These are phyloP conservation scores for Holotrichia oblita DNA, from an alignment of 1,140 invertebrate species.

Conservation along the genomic window DNA sequence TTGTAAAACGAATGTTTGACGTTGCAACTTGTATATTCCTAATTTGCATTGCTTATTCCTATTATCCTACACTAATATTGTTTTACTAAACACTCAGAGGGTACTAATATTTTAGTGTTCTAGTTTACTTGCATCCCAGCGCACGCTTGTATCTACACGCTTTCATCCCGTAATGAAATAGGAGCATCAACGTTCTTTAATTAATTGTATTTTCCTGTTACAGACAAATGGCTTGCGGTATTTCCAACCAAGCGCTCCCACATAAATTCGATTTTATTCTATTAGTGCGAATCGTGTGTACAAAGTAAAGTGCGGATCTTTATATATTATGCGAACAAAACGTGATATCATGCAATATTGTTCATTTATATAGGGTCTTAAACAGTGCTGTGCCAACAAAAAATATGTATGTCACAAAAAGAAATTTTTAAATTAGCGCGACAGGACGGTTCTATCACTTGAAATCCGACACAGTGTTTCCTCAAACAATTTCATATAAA, in stretches of 20 bases:
- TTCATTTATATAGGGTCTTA: constrained; percentile 33
- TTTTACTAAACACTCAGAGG: no score
- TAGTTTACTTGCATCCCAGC: not conserved
- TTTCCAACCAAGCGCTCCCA: constrained; percentile 71
- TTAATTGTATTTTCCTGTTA: constrained; percentile 57
- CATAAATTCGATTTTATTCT: constrained; percentile 51
- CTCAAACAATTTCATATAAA: constrained; percentile 9
- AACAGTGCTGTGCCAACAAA: constrained; percentile 38
- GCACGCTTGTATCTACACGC: constrained; percentile 4
- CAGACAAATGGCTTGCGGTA: constrained; percentile 79
- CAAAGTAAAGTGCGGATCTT: constrained; percentile 36
- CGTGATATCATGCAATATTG: constrained; percentile 39
- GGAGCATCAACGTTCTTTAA: not conserved
- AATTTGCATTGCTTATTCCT: no score
- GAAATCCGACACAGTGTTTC: constrained; percentile 26
- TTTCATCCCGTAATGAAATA: constrained; percentile 31
- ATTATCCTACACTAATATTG: no score
- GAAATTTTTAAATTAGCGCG: not conserved
- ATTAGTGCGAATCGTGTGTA: constrained; percentile 24
- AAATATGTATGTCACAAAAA: not conserved
- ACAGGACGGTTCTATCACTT: not conserved
- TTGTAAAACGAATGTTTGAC: no score
- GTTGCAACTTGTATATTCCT: no score
- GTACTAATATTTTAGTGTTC: no score
- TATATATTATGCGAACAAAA: constrained; percentile 37